Evolutionary conservation across 2,113 vertebrate genomes (phyloP), one percentile per base, ranked within the genome.

Genomic region (Acrocephalus arundinaceus): DNA sequence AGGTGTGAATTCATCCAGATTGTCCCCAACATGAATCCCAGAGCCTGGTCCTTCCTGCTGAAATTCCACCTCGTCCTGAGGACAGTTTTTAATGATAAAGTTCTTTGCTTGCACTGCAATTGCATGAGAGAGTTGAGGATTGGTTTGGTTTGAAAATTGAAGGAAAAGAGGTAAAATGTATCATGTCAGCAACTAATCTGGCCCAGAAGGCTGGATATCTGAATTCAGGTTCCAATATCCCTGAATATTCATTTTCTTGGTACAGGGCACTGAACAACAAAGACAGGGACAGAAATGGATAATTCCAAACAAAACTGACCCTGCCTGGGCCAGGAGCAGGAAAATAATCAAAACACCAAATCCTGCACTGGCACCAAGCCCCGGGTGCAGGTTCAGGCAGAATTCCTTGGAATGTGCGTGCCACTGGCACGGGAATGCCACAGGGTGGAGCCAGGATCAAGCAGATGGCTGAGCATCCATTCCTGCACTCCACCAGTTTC

Each of bases 251-350:
- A 10, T 76, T 79, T 49, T 51, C 31, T 31, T 15, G 45, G 8
- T 23, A 6, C 13, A 0, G 0, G 33, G 70, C 12, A 54, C 1
- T 3, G 6, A 78, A 22, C 12, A 63, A 20, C 37, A 61, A 63
- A 51, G n/a, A 13, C 0, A 0, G 2, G 54, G 30, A 15, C 0
- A 0, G 2, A 30, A 65, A 51, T 6, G 30, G 48, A 0, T 4
- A 24, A 77, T 9, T 13, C 22, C 15, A 21, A 58, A 45, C 28
- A 25, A 7, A 54, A 51, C 33, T 6, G 43, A 1, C 6, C 2
- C n/a, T 7, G 10, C 6, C 24, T 10, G 10, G 28, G 48, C 20
- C 9, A 25, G 77, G 13, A 71, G 33, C 7, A 58, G 33, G 33
- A n/a, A 21, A 18, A 28, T 49, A 11, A 35, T 16, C 2, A 46